These are phyloP conservation scores for Actinostola sp. DNA, from an alignment of 92 coral and sea anemone species.

Conservation along the genomic window DNA sequence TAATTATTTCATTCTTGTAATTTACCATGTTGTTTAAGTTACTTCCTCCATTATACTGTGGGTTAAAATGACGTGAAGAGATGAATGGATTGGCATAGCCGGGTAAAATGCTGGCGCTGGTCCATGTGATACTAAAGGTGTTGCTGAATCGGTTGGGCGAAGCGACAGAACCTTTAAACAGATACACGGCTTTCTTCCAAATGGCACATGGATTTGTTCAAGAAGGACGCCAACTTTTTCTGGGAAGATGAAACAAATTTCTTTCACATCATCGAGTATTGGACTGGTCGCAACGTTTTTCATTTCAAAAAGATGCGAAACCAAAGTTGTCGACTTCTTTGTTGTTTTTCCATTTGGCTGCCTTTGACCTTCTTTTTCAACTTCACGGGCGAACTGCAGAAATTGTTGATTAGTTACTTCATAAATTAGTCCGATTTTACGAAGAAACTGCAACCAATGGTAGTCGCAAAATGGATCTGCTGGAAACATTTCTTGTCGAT, in stretches of 20 bases:
- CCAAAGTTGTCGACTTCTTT: conserved; percentile 41
- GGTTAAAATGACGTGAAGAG: background rate
- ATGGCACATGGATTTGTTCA: conserved; percentile 36
- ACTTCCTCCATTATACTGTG: background rate
- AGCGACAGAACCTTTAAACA: conserved; percentile 53
- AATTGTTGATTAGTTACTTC: conserved; percentile 34
- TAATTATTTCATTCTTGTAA: conserved; percentile 1
- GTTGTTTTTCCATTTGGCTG: conserved; percentile 3
- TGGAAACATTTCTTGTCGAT: conserved; percentile 48
- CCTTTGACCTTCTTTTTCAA: conserved; percentile 40
- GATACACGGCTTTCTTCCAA: conserved; percentile 41
- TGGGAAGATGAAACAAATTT: conserved; percentile 46
- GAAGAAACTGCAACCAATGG: conserved; percentile 63
- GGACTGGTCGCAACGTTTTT: conserved; percentile 4
- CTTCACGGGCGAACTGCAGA: conserved; percentile 46
- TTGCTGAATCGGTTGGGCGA: background rate
- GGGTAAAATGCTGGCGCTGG: conserved; percentile 59
- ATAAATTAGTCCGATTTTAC: conserved; percentile 43
- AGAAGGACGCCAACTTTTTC: conserved; percentile 25
- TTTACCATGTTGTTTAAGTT: background rate
- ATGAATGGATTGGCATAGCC: conserved; percentile 39
- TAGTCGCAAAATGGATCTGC: conserved; percentile 39
- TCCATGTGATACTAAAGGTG: conserved; percentile 46
- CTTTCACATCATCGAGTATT: conserved; percentile 34
- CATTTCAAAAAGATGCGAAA: conserved; percentile 37